Evolutionary conservation across 1,140 invertebrate species (phyloP), one percentile per base, ranked within the genome.

Genomic region (Anadara kagoshimensis): DNA sequence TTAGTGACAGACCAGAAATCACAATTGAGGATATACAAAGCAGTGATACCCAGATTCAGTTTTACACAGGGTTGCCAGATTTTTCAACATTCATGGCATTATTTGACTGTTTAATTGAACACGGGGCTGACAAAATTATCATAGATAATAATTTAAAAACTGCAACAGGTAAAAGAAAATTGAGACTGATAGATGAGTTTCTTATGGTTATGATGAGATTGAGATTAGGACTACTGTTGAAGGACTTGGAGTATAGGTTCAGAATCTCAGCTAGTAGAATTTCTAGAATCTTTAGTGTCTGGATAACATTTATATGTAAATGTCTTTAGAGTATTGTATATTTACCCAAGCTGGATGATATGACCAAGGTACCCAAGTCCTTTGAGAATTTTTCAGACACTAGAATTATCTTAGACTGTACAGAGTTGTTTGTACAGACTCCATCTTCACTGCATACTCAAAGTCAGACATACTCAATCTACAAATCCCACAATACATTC

Each of bases 401-500:
- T 10, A 66, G 64, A 36, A 69, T 78, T 59, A 24, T 78, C 20
- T 41, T 74, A 5, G 72, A 78, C 47, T 78, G 73, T 44, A 75
- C 77, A 58, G 73, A 78, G 61, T 45, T 75, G n/a, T 78, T 73
- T 59, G 58, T 79, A 24, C 57, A 79, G 29, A 79, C 63, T n/a
- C 73, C 70, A 58, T 76, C 69, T 5, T 69, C 77, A 26, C 22
- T 79, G 14, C 45, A 79, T 41, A 76, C 69, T 36, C 58, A 73
- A 59, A 51, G 24, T 1, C 29, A 51, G 22, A 69, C 69, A 1
- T 79, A 69, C 59, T 79, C 73, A 16, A 59, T 56, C 26, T 79
- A 79, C 53, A 73, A 77, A 54, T 69, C 53, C 11, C 70, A 73
- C 49, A 73, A 73, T 26, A 76, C 75, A 24, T 78, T 75, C 53